A percentile compares a stretch with the other conserved stretches of the same genome.
Evolutionary conservation across 2,888 invertebrate genomes (phyloP).

Genomic region (Leptodirus hochenwartii): DNA sequence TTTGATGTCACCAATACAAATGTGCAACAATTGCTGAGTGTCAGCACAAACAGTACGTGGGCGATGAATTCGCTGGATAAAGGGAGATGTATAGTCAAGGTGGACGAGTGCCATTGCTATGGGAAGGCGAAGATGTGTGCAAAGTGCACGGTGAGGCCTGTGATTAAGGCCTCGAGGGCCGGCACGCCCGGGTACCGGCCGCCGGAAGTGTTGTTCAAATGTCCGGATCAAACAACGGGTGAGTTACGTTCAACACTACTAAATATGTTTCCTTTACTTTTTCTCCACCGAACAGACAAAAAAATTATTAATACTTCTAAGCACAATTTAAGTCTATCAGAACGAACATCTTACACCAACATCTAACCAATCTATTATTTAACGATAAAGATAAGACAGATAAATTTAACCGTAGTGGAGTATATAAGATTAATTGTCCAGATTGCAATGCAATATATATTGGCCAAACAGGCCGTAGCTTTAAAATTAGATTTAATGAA

Average conservation of each 20-base stretch:
- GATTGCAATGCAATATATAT: too few species aligned
- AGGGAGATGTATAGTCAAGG: slow-evolving; percentile 8
- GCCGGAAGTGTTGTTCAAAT: slow-evolving; percentile 69
- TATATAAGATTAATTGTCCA: too few species aligned
- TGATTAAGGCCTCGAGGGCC: slow-evolving; percentile 58
- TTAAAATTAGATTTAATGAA: too few species aligned
- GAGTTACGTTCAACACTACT: slow-evolving; percentile 4
- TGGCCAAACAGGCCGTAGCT: too few species aligned
- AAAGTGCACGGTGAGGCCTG: slow-evolving; percentile 41
- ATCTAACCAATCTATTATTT: too few species aligned
- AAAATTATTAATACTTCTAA: too few species aligned
- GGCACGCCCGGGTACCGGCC: slow-evolving; percentile 83
- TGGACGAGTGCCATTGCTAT: slow-evolving; percentile 43
- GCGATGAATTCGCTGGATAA: not conserved
- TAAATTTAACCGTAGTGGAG: too few species aligned
- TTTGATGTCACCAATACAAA: slow-evolving; percentile 5
- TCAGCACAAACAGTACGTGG: not conserved
- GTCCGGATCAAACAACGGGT: slow-evolving; percentile 59
- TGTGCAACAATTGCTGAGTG: slow-evolving; percentile 5
- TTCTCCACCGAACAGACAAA: too few species aligned
- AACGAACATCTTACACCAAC: too few species aligned
- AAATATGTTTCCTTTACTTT: too few species aligned
- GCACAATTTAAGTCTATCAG: too few species aligned
- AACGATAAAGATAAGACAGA: too few species aligned
- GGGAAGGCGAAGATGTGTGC: slow-evolving; percentile 49